Conservation (phyloP, 2,113 vertebrate species). For the Archocentrus centrarchus region DNA sequence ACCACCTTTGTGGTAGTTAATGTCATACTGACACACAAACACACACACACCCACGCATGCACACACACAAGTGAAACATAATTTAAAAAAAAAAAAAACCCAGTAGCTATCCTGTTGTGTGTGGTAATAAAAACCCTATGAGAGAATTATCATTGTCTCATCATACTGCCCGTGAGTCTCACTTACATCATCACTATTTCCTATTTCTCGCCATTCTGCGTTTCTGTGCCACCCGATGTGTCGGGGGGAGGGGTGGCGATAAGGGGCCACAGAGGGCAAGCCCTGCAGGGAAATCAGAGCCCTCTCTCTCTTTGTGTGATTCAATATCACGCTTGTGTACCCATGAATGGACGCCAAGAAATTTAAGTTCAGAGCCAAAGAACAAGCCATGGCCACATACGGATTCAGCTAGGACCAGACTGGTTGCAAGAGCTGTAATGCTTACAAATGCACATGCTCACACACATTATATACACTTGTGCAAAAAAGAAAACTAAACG, state of each 20-base stretch:
- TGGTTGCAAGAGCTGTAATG: neutral
- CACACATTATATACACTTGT: neutral
- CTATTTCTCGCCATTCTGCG: conserved; percentile 48
- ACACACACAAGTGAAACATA: too few species aligned
- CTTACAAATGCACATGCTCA: neutral
- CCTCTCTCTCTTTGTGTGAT: conserved; percentile 70
- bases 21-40: too few species aligned
- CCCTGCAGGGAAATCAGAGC: conserved; percentile 71
- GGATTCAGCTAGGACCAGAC: conserved; percentile 27
- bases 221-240: conserved; percentile 60
- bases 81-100: too few species aligned
- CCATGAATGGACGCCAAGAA: conserved; percentile 69
- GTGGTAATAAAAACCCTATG: neutral
- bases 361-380: conserved; percentile 62
- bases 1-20: too few species aligned
- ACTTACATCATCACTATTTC: conserved; percentile 58
- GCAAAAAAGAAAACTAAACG: neutral
- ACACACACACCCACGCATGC: too few species aligned
- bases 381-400: conserved; percentile 30
- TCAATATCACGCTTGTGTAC: conserved; percentile 75
- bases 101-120: neutral
- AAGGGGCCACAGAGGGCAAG: conserved; percentile 59
- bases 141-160: conserved; percentile 19
- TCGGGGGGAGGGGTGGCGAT: conserved; percentile 15
- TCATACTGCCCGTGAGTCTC: neutral